Evolutionary conservation across 2,113 vertebrate genomes (phyloP).

Genomic region (Salvelinus fontinalis): DNA sequence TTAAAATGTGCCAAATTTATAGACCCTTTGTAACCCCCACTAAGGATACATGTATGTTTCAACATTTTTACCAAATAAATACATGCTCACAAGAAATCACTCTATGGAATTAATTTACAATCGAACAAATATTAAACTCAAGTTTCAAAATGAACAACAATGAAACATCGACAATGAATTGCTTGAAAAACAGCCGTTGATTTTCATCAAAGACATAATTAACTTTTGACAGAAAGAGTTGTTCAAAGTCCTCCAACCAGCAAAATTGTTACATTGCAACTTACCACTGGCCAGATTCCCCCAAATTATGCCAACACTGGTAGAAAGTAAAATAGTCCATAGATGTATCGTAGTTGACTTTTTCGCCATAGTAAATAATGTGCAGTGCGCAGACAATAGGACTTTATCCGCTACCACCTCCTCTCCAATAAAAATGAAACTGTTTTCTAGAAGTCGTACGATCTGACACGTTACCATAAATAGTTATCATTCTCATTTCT

Average conservation of each 20-base stretch:
- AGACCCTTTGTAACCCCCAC: too few species aligned
- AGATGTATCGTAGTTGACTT: slow-evolving; percentile 15
- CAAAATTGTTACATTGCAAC: slow-evolving; percentile 13
- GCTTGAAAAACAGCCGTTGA: too few species aligned
- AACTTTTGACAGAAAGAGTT: too few species aligned
- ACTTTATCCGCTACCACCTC: background rate
- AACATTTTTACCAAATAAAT: background rate
- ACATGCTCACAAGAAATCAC: background rate
- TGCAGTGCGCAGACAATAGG: background rate
- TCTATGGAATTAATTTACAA: background rate
- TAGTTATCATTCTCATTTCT: slow-evolving; percentile 16
- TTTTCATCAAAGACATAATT: too few species aligned
- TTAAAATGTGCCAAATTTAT: background rate
- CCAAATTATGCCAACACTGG: slow-evolving; percentile 7
- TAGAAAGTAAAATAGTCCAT: slow-evolving; percentile 35
- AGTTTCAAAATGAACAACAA: background rate
- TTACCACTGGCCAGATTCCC: slow-evolving; percentile 46
- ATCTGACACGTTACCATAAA: background rate
- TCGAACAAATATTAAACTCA: background rate
- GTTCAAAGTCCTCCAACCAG: too few species aligned
- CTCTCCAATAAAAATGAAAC: background rate
- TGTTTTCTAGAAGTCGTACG: background rate
- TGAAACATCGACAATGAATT: background rate
- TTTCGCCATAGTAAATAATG: slow-evolving; percentile 40
- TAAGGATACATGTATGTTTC: too few species aligned